phyloP scores from a whole-genome alignment of 2,888 invertebrate species.

The Silvanus unidentatus region DNA sequence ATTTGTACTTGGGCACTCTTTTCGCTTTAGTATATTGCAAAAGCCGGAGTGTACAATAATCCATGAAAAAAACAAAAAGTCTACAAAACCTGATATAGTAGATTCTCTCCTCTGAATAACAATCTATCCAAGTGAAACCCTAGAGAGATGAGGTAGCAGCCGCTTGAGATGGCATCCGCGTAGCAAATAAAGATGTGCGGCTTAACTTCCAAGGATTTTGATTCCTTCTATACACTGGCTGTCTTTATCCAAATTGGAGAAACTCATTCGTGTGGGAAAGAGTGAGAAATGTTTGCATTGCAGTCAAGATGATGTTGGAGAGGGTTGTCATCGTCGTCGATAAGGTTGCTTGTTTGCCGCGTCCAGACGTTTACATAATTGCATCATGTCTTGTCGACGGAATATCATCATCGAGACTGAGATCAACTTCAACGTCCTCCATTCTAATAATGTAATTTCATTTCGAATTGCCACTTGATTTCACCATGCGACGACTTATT shows the following conservation, averaged over 20 bases:
- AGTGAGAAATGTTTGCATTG: neutral
- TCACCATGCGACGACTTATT: constrained; percentile 5
- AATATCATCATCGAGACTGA: constrained; percentile 27
- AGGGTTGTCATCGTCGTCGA: constrained; percentile 13
- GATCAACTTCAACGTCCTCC: constrained; percentile 11
- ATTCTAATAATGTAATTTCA: constrained; percentile 17
- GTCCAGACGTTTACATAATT: constrained; percentile 37
- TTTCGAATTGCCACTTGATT: constrained; percentile 15
- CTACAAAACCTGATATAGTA: constrained; percentile 28
- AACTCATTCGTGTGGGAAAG: neutral
- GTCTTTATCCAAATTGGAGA: constrained; percentile 3
- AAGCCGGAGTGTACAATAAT: constrained; percentile 1
- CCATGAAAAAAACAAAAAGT: constrained; percentile 12
- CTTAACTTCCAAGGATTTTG: constrained; percentile 11
- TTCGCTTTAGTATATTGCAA: neutral
- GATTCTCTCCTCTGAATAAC: constrained; percentile 31
- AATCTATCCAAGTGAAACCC: constrained; percentile 22
- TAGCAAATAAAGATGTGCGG: constrained; percentile 29
- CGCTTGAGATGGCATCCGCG: constrained; percentile 27
- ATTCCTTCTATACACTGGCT: neutral
- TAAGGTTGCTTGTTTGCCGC: constrained; percentile 16
- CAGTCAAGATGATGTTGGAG: constrained; percentile 13
- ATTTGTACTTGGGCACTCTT: neutral
- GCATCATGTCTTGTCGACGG: constrained; percentile 30
- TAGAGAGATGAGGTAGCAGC: constrained; percentile 14